Base-by-base conservation (phyloP, 2,797 vertebrate genomes). In the Ammospiza maritima region DNA sequence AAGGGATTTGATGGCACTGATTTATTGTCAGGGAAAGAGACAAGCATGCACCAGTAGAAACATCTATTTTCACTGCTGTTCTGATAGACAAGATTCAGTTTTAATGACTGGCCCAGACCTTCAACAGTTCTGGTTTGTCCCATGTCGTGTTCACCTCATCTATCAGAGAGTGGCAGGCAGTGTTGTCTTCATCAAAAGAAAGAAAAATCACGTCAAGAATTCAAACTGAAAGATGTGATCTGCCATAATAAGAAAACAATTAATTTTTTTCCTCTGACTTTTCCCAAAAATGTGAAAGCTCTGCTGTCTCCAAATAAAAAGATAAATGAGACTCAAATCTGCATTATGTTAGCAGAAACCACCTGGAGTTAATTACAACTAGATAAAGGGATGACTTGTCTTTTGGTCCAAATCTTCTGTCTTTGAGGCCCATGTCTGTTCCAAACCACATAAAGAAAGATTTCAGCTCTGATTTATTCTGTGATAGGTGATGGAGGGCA, bases 321-420 rank as follows among this genome's bases (percentile, higher is more conserved):
- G 89, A 94, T 73, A 87, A 93, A 89, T 81, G 79, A 77, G 32
- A 62, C 75, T 85, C 36, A 75, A 81, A 92, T 85, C 89, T 96
- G 79, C 45, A 18, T 57, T 88, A 76, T n/a, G 67, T 90, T 91
- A 96, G 91, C 64, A 96, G 50, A 89, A 96, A 90, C 79, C 94
- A 97, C 94, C 94, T 96, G 95, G 67, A 93, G 53, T 93, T 94
- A 88, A 94, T 96, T 95, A 96, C 48, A 82, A 65, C 18, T 47
- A 95, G 89, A 96, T 95, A 96, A 95, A 93, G 77, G 21, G 72
- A 82, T 64, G 48, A 70, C 73, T 91, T 80, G 51, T 60, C 66
- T 92, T 93, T 88, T 57, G 56, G 87, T 91, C 85, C 73, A 86
- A 79, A 86, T 84, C 85, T 73, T 84, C 83, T 91, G 38, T 64